Percentiles rank a stretch among this genome's conserved stretches.
Conservation (phyloP, 2,888 invertebrate species). For the Pocota personata region DNA sequence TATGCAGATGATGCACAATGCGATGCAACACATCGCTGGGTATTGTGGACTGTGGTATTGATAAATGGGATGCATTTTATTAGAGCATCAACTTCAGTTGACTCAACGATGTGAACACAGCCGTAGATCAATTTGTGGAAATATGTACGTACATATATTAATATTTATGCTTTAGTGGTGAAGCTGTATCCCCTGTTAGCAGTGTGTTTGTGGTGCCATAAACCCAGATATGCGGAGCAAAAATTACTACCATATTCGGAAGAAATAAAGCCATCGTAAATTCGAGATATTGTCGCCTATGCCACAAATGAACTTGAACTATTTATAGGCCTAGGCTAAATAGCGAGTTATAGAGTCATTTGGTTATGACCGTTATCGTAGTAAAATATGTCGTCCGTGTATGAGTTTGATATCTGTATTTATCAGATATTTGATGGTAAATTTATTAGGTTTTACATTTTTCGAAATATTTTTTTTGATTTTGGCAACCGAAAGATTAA, state of each 20-base stretch:
- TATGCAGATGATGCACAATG: slow-evolving; percentile 53
- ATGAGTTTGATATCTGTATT: not conserved
- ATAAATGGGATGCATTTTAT: slow-evolving; percentile 61
- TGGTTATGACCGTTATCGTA: not conserved
- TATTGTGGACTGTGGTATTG: slow-evolving; percentile 52
- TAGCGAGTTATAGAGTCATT: slow-evolving; percentile 14
- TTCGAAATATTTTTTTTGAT: not conserved
- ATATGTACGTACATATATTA: too few relatives aligned
- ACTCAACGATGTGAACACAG: slow-evolving; percentile 34
- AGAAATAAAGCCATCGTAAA: slow-evolving; percentile 39
- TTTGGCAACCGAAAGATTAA: not conserved
- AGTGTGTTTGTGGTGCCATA: slow-evolving; percentile 27
- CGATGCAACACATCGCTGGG: slow-evolving; percentile 29
- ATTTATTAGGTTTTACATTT: not conserved
- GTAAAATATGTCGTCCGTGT: not conserved
- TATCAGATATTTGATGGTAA: not conserved
- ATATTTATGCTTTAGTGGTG: slow-evolving; percentile 49
- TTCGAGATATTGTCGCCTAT: slow-evolving; percentile 33
- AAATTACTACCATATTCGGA: slow-evolving; percentile 13
- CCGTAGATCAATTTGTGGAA: slow-evolving; percentile 55
- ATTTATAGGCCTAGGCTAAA: slow-evolving; percentile 29
- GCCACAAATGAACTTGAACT: slow-evolving; percentile 44
- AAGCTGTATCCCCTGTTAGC: not conserved
- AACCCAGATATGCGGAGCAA: slow-evolving; percentile 12
- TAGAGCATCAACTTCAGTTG: slow-evolving; percentile 59